Percentiles rank a stretch among this genome's conserved stretches.
Conservation (phyloP, 2,888 invertebrate species). For the Napeogenes inachia region DNA sequence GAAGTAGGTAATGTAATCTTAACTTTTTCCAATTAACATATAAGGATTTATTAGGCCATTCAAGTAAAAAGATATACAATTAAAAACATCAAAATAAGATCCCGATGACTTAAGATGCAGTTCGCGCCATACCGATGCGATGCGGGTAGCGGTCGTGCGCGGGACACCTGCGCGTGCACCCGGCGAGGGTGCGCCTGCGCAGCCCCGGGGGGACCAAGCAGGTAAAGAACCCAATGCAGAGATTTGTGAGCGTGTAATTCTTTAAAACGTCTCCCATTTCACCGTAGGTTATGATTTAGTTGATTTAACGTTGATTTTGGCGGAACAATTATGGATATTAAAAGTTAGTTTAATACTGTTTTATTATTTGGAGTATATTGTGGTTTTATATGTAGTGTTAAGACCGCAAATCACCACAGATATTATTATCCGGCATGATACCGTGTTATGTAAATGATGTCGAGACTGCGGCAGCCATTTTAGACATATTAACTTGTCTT, state of each 20-base stretch:
- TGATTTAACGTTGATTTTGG: no score
- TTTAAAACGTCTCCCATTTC: no score
- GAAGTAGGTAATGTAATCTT: no score
- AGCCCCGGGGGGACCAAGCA: constrained; percentile 44
- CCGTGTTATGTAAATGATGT: constrained; percentile 31
- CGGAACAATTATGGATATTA: no score
- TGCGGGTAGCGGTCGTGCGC: constrained; percentile 39
- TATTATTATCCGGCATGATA: constrained; percentile 28
- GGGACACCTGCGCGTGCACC: constrained; percentile 70
- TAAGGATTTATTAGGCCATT: not conserved
- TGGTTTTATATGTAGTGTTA: not conserved
- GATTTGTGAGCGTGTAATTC: constrained; percentile 24
- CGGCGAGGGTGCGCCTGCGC: constrained; percentile 61
- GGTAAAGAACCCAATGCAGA: constrained; percentile 55
- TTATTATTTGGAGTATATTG: not conserved
- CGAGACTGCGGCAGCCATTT: constrained; percentile 31
- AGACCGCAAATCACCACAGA: constrained; percentile 15
- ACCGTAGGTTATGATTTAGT: no score
- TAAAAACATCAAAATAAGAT: constrained; percentile 39
- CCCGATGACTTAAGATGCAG: constrained; percentile 22
- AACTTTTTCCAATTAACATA: no score
- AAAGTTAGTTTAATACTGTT: not conserved
- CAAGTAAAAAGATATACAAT: constrained; percentile 20
- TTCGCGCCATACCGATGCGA: constrained; percentile 25
- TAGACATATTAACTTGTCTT: constrained; percentile 27